phyloP scores from a whole-genome alignment of 2,113 vertebrate species.

The Seriola quinqueradiata region DNA sequence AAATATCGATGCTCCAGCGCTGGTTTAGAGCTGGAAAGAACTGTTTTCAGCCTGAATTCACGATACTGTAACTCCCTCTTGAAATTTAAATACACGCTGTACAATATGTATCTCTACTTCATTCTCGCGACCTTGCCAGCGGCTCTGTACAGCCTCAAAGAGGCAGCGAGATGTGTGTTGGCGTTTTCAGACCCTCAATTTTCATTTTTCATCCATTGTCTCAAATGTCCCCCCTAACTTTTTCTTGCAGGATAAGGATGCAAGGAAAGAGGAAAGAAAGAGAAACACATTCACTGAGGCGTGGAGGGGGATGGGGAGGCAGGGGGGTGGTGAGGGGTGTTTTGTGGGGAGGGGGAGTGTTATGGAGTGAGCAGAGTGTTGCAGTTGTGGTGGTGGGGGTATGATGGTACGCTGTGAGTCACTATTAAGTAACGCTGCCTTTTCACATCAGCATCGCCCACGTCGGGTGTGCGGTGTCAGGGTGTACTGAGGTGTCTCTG shows the following conservation, averaged over 20 bases:
- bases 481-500: slow-evolving; percentile 75
- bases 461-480: slow-evolving; percentile 72
- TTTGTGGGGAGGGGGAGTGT: slow-evolving; percentile 2
- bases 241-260: slow-evolving; percentile 66
- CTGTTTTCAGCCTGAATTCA: slow-evolving; percentile 52
- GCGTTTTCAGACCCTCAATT: slow-evolving; percentile 71
- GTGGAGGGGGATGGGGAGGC: slow-evolving; percentile 7
- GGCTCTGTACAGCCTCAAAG: slow-evolving; percentile 67
- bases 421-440: slow-evolving; percentile 79
- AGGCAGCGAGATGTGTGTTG: slow-evolving; percentile 73
- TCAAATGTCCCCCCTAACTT: slow-evolving; percentile 61
- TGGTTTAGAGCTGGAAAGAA: slow-evolving; percentile 46
- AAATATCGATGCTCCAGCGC: slow-evolving; percentile 46
- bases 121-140: slow-evolving; percentile 68
- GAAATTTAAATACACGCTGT: slow-evolving; percentile 70
- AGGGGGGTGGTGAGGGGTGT: too few species aligned
- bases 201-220: slow-evolving; percentile 67
- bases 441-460: slow-evolving; percentile 77
- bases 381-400: slow-evolving; percentile 69
- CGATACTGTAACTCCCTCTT: slow-evolving; percentile 46
- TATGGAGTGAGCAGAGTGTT: slow-evolving; percentile 59
- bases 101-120: slow-evolving; percentile 63
- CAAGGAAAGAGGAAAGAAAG: slow-evolving; percentile 40
- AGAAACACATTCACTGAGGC: slow-evolving; percentile 52
- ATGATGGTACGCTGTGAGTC: slow-evolving; percentile 79